Base-by-base conservation (phyloP, 2,888 invertebrate species). In the Epicampocera succincta region DNA sequence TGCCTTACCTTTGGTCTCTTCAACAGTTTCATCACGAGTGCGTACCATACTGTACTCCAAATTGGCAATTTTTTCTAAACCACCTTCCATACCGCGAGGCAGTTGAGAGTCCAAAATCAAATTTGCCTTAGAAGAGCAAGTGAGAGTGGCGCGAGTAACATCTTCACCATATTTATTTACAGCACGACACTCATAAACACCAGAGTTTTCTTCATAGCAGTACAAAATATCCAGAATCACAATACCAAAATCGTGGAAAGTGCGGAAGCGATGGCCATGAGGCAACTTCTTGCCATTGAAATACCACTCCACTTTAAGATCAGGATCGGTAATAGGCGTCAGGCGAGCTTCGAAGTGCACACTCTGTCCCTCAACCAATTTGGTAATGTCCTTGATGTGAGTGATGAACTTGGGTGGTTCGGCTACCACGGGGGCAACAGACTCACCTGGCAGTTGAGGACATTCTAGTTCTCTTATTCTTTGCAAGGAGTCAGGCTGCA, bases 201-300 rank as follows among this genome's bases (percentile, higher is more conserved):
- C 98, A 54, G 97, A 97, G 90, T 98, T 98, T 92, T 98, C 98
- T 91, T 98, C 98, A 89, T 98, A 98, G 88, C 98, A 98, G 89
- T 98, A 98, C 44, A 98, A 91, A 86, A 99, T 98, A 88, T 98
- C 98, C 88, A 99, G 93, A 86, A 98, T 98, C 61, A 98, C 98
- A 88, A 98, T 97, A 81, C 98, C 98, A 90, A 99, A 99, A 89
- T 99, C 98, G 89, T 98, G 97, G 95, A 98, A 98, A 72, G 98
- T 98, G 86, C 98, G 94, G 91, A 98, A 99, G 85, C 99, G 95
- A 91, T 99, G 98, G 65, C 99, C 99, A 91, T 96, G 96, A 1
- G 97, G 96, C 85, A 98, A 92, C 89, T 97, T 97, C 90, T 96
- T 95, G 80, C 97, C 97, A 89, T 98, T 97, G 90, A 96, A 97